These are phyloP conservation scores for Adelges cooleyi DNA, from an alignment of 1,140 invertebrate species.

Conservation along the genomic window DNA sequence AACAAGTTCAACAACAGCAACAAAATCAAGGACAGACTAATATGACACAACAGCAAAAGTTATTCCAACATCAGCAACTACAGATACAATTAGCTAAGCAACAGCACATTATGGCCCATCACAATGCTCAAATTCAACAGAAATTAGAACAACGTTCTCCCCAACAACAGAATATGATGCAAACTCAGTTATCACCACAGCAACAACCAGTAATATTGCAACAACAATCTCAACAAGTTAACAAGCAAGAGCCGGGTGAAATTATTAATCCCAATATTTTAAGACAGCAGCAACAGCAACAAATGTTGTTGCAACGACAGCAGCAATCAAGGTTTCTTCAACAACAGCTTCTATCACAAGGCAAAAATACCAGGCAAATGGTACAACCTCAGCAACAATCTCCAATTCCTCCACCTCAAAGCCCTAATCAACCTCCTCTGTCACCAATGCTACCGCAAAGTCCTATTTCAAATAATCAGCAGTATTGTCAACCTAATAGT, in stretches of 20 bases:
- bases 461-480: constrained; percentile 35
- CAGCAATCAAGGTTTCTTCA: constrained; percentile 42
- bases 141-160: constrained; percentile 19
- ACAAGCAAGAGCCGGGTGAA: constrained; percentile 33
- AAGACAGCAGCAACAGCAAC: constrained; percentile 37
- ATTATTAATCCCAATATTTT: constrained; percentile 24
- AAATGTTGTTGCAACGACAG: constrained; percentile 31
- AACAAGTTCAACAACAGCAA: constrained; percentile 26
- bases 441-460: constrained; percentile 29
- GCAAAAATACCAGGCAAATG: constrained; percentile 12
- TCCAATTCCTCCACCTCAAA: constrained; percentile 18
- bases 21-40: constrained; percentile 28
- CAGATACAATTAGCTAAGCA: constrained; percentile 30
- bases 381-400: constrained; percentile 20
- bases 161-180: constrained; percentile 18
- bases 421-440: constrained; percentile 19
- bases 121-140: constrained; percentile 24
- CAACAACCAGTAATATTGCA: constrained; percentile 16
- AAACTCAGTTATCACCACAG: constrained; percentile 14
- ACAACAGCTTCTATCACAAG: constrained; percentile 35
- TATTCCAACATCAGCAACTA: constrained; percentile 34
- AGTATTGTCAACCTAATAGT: constrained; percentile 41
- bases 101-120: constrained; percentile 30
- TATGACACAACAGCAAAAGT: constrained; percentile 29
- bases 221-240: background rate